A percentile compares a stretch with the other conserved stretches of the same genome.
phyloP scores from a whole-genome alignment of 35 echinoderm and acorn worm species.

The Ophioderma brevispina region DNA sequence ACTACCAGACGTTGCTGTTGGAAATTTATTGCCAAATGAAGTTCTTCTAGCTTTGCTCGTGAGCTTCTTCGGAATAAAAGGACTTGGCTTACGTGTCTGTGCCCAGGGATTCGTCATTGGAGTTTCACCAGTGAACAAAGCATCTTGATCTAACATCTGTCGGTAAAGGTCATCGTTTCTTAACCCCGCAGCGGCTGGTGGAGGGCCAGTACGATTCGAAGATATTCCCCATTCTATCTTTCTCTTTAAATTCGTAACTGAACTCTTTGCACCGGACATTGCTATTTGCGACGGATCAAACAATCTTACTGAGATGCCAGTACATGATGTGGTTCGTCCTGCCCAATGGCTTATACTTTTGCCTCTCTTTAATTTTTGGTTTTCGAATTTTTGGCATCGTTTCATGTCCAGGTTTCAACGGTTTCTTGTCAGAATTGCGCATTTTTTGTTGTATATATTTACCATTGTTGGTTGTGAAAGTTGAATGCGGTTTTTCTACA shows the following conservation, averaged over 20 bases:
- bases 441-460: background rate
- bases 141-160: background rate
- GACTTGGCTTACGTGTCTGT: background rate
- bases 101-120: background rate
- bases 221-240: background rate
- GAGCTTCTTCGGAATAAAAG: too few species aligned
- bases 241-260: background rate
- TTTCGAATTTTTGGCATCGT: background rate
- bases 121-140: background rate
- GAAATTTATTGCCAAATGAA: too few species aligned
- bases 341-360: background rate
- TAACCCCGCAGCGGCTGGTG: background rate
- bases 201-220: background rate
- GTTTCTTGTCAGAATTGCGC: background rate
- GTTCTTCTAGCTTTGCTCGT: too few species aligned
- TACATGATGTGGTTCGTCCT: background rate
- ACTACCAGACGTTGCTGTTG: too few species aligned
- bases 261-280: background rate
- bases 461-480: background rate
- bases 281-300: background rate
- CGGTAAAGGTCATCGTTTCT: background rate
- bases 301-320: background rate
- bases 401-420: background rate
- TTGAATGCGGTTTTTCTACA: background rate
- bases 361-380: background rate